Evolutionary conservation across 1,140 invertebrate species (phyloP).

Genomic region (Heliconius hewitsoni): DNA sequence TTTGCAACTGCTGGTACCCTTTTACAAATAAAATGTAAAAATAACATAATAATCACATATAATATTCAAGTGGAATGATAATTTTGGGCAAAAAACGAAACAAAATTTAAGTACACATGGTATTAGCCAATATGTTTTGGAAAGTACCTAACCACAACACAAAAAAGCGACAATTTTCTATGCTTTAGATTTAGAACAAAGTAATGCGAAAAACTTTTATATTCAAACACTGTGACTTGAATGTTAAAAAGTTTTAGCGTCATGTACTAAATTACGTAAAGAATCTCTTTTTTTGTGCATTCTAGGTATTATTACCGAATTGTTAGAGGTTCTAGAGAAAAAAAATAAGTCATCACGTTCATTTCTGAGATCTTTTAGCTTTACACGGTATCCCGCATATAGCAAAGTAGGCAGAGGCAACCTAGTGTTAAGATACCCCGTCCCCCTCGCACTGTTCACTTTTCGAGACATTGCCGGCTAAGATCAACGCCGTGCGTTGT

Average conservation of each 20-base stretch:
- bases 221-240: slow-evolving; percentile 8
- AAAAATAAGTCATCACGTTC: too few species aligned
- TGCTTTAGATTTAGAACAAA: background rate
- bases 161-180: background rate
- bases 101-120: background rate
- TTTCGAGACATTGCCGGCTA: too few species aligned
- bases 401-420: background rate
- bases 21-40: too few species aligned
- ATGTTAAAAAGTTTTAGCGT: background rate
- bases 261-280: too few species aligned
- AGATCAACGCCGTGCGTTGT: background rate
- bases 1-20: too few species aligned
- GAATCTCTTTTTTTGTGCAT: too few species aligned
- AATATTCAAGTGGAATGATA: too few species aligned
- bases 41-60: too few species aligned
- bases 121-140: background rate
- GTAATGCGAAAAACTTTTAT: background rate
- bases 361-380: too few species aligned
- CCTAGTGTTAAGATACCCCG: background rate
- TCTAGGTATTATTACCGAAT: too few species aligned
- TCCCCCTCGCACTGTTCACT: background rate
- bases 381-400: too few species aligned
- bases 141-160: background rate
- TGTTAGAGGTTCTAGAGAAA: too few species aligned
- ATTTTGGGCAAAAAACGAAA: background rate